These are phyloP conservation scores for Sarcophaga caerulescens DNA, from an alignment of 2,888 invertebrate genomes.

Conservation along the genomic window DNA sequence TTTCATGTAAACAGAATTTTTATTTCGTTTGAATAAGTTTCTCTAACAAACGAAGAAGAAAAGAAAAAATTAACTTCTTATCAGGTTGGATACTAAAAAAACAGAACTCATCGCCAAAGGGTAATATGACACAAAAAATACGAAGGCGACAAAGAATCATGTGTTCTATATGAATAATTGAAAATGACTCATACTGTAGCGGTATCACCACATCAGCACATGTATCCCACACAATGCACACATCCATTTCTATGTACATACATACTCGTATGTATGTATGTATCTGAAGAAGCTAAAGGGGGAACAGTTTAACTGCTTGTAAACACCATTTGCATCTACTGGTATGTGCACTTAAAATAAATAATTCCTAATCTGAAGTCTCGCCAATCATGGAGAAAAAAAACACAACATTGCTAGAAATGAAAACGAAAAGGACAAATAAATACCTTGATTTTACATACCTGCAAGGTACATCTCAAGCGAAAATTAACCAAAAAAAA, in stretches of 20 bases:
- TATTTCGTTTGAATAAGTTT: slow-evolving; percentile 13
- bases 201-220: background rate
- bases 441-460: no score
- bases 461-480: no score
- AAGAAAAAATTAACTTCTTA: slow-evolving; percentile 9
- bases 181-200: background rate
- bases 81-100: background rate
- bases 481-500: no score
- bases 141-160: background rate
- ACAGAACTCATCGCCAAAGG: background rate
- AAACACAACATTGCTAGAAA: background rate
- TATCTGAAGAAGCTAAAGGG: background rate
- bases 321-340: slow-evolving; percentile 28
- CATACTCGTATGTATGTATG: background rate
- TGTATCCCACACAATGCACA: no score
- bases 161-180: slow-evolving; percentile 15
- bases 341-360: slow-evolving; percentile 43
- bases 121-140: background rate
- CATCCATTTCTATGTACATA: background rate
- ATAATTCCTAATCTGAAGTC: slow-evolving; percentile 44
- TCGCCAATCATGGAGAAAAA: slow-evolving; percentile 29
- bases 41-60: background rate
- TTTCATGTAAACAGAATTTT: background rate
- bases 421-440: slow-evolving; percentile 6
- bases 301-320: background rate